Evolutionary conservation across 2,797 vertebrate species (phyloP).

Genomic region (Pteropus rufus): DNA sequence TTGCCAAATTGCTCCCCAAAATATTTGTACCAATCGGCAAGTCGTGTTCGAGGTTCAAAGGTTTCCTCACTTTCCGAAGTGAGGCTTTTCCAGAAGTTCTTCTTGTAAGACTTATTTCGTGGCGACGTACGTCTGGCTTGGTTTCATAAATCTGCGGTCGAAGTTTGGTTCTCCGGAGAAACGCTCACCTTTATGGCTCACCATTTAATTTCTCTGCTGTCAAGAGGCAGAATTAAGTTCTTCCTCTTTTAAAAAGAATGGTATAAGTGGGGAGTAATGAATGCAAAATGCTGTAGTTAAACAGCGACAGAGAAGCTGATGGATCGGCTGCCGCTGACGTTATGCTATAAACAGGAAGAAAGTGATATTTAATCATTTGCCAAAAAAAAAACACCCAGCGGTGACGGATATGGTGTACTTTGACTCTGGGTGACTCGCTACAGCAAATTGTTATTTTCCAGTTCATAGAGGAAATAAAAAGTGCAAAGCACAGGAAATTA

Average conservation of each 20-base stretch:
- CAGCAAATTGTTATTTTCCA: slow-evolving; percentile 64
- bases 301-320: slow-evolving; percentile 79
- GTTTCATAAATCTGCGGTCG: background rate
- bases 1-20: background rate
- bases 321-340: slow-evolving; percentile 76
- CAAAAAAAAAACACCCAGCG: background rate
- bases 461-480: slow-evolving; percentile 56
- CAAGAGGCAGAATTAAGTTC: slow-evolving; percentile 78
- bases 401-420: slow-evolving; percentile 61
- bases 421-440: slow-evolving; percentile 56
- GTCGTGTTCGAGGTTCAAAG: background rate
- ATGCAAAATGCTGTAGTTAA: slow-evolving; percentile 82
- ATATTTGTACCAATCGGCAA: accelerated
- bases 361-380: slow-evolving; percentile 72
- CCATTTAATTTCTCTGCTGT: slow-evolving; percentile 76
- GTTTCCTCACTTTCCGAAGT: background rate
- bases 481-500: background rate
- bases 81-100: background rate
- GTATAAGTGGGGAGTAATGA: slow-evolving; percentile 79
- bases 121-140: background rate
- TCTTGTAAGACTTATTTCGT: background rate
- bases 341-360: slow-evolving; percentile 64
- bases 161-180: slow-evolving; percentile 64
- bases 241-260: slow-evolving; percentile 71
- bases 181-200: slow-evolving; percentile 66